These are phyloP conservation scores for Perca flavescens DNA, from an alignment of 2,113 vertebrate species.

Conservation along the genomic window DNA sequence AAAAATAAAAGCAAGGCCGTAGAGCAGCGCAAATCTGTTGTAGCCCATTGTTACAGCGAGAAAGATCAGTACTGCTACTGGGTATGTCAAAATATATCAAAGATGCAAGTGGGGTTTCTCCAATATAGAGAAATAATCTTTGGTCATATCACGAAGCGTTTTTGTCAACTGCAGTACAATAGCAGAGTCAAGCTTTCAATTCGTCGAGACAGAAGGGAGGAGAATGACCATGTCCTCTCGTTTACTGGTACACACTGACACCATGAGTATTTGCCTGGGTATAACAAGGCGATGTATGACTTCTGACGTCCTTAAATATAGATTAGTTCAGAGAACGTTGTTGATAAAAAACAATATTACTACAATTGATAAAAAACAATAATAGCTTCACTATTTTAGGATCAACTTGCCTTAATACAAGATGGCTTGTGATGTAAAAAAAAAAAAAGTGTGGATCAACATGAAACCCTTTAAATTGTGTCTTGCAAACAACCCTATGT, in stretches of 20 bases:
- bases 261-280: slow-evolving; percentile 63
- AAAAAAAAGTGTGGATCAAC: background rate
- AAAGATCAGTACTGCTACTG: too few species aligned
- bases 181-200: too few species aligned
- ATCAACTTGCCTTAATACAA: background rate
- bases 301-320: background rate
- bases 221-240: background rate
- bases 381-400: background rate
- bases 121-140: too few species aligned
- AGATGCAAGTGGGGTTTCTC: too few species aligned
- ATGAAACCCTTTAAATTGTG: background rate
- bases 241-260: slow-evolving; percentile 68
- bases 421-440: background rate
- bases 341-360: background rate
- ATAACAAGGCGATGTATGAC: slow-evolving; percentile 18
- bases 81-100: too few species aligned
- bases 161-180: too few species aligned
- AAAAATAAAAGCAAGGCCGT: slow-evolving; percentile 28
- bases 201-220: slow-evolving; percentile 22
- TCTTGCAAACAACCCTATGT: background rate
- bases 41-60: slow-evolving; percentile 18
- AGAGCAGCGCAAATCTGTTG: background rate
- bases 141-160: too few species aligned
- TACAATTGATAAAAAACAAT: background rate
- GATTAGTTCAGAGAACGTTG: background rate